Percentiles rank a stretch among this genome's conserved stretches.
Conservation (phyloP, 2,888 invertebrate genomes). For the Mimas tiliae region DNA sequence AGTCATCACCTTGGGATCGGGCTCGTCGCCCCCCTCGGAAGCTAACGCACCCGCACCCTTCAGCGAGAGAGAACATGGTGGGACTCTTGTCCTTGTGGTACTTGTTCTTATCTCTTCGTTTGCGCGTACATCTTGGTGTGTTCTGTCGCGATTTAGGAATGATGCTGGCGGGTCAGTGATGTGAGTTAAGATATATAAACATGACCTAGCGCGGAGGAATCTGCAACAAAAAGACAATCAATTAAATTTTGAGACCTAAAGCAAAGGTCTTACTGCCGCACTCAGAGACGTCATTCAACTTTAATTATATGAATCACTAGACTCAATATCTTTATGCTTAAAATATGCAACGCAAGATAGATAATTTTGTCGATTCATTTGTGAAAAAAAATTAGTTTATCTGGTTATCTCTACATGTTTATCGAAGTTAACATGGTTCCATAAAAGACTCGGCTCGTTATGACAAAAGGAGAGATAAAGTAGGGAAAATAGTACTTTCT, state of each 20-base stretch:
- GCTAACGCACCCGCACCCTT: constrained; percentile 80
- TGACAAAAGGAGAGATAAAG: too few relatives aligned
- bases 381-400: too few relatives aligned
- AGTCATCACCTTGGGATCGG: constrained; percentile 73
- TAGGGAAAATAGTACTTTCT: too few relatives aligned
- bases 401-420: too few relatives aligned
- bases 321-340: too few relatives aligned
- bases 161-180: constrained; percentile 43
- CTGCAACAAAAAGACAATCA: constrained; percentile 36
- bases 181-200: constrained; percentile 32
- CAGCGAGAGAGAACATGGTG: constrained; percentile 78
- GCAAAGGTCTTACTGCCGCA: not conserved
- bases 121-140: constrained; percentile 75
- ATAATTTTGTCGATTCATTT: too few relatives aligned
- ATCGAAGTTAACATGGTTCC: too few relatives aligned
- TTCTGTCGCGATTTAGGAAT: constrained; percentile 77
- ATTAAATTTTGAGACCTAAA: constrained; percentile 10
- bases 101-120: constrained; percentile 79
- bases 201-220: constrained; percentile 45
- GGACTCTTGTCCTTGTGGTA: constrained; percentile 76
- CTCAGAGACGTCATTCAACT: too few relatives aligned
- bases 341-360: too few relatives aligned
- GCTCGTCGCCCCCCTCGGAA: constrained; percentile 70
- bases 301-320: too few relatives aligned
- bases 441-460: too few relatives aligned